Evolutionary conservation across 2,888 invertebrate species (phyloP), one percentile per base, ranked within the genome.

Genomic region (Sesamia inferens): DNA sequence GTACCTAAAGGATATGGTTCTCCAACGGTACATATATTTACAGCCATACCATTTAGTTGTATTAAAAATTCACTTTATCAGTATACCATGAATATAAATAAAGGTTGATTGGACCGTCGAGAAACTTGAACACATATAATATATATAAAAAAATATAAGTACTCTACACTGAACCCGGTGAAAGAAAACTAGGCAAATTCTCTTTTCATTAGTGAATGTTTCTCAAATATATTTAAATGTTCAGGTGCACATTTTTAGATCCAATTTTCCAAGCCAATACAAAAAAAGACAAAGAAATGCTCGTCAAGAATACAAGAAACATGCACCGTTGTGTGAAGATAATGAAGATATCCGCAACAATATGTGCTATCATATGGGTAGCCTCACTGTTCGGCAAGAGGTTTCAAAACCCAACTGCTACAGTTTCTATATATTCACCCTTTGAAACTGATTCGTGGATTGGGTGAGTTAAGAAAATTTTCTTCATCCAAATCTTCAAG

Each of bases 361-460:
- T 86, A 0, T 11, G 74, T n/a, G 54, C 5, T 0, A 0, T 82
- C 0, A 0, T 19, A 0, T 92, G 90, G 90, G 68, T 84, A 0
- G 7, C 59, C 0, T 85, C 87, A 0, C 68, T 74, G 31, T 76
- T 90, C 0, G 61, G 82, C 2, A 88, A 62, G 70, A 86, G 88
- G 48, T 83, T 87, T 58, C 79, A 80, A 5, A 84, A 90, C 51
- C 71, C 71, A 10, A 72, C 68, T 2, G 81, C 85, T 5, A 70
- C 69, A 0, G 79, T 90, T 0, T 78, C 86, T 11, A 55, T 82
- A 0, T 91, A 92, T 78, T 61, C 87, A 5, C 91, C 91, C 0
- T 91, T 90, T 74, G 76, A 83, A 61, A 88, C 88, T 2, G 78
- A 87, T 10, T 77, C 88, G 5, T 90, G 89, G 90, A 13, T 51